These are phyloP conservation scores for Trissolcus brochymenae DNA, from an alignment of 2,888 invertebrate genomes.

Conservation along the genomic window DNA sequence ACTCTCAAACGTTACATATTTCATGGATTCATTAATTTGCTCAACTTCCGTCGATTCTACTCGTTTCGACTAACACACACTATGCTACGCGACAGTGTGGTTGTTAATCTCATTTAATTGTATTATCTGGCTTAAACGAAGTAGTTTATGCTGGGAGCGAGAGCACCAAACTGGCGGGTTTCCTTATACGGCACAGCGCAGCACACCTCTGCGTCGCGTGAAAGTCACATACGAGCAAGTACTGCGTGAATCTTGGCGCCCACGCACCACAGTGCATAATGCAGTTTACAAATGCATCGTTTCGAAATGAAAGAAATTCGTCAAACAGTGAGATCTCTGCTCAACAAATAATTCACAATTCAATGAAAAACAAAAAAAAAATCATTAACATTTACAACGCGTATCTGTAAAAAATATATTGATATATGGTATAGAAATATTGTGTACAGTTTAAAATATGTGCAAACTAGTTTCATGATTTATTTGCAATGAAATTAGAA, in stretches of 20 bases:
- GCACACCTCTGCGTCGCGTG: constrained; percentile 59
- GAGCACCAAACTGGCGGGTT: constrained; percentile 59
- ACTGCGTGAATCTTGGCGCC: constrained; percentile 49
- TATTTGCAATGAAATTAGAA: too few species aligned
- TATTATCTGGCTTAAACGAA: constrained; percentile 61
- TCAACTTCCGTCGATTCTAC: constrained; percentile 51
- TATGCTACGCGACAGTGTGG: constrained; percentile 25
- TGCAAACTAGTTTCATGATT: too few species aligned
- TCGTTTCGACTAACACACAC: constrained; percentile 39
- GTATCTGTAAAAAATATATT: too few species aligned
- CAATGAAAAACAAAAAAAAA: not conserved
- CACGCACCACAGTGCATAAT: constrained; percentile 47
- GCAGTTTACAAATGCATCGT: constrained; percentile 20
- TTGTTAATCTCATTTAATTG: constrained; percentile 61
- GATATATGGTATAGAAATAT: too few species aligned
- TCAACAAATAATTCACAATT: not conserved
- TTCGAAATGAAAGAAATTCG: constrained; percentile 8
- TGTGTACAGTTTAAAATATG: too few species aligned
- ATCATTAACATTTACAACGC: not conserved
- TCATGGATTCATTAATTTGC: constrained; percentile 59
- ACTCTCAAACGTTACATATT: constrained; percentile 56
- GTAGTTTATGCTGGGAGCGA: constrained; percentile 53
- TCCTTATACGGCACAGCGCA: constrained; percentile 57
- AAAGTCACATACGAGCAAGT: constrained; percentile 58
- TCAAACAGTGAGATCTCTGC: constrained; percentile 14